phyloP scores from a whole-genome alignment of 2,888 invertebrate genomes.

The Acleris laterana region DNA sequence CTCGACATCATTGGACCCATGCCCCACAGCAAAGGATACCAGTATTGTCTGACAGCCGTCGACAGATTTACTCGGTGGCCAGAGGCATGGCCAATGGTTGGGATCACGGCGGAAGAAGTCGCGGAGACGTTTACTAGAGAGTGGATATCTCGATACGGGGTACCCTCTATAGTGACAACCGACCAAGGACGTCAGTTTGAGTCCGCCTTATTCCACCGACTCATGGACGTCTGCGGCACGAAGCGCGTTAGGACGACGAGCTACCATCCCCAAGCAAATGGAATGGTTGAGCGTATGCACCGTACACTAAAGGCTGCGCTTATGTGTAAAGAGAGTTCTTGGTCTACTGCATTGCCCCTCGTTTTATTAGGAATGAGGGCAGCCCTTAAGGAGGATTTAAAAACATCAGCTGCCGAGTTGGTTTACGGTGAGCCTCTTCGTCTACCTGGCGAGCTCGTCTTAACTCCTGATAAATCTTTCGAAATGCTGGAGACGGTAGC shows the following conservation, averaged over 20 bases:
- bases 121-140: constrained; percentile 32
- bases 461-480: not conserved
- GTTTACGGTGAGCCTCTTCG: constrained; percentile 46
- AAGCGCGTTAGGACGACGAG: constrained; percentile 36
- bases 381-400: constrained; percentile 42
- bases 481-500: not conserved
- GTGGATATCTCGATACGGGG: constrained; percentile 39
- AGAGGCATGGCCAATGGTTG: constrained; percentile 17
- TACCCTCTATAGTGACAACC: constrained; percentile 35
- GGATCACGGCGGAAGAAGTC: constrained; percentile 36
- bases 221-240: constrained; percentile 7
- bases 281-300: constrained; percentile 40
- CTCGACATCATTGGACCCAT: constrained; percentile 44
- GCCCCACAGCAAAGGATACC: constrained; percentile 2
- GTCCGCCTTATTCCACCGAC: constrained; percentile 15
- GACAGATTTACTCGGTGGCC: constrained; percentile 25
- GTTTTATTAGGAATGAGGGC: constrained; percentile 42
- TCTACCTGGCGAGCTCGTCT: constrained; percentile 45
- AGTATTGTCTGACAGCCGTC: constrained; percentile 21
- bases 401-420: constrained; percentile 44
- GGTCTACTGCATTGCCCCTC: constrained; percentile 36
- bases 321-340: constrained; percentile 38
- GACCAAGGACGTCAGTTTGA: constrained; percentile 39
- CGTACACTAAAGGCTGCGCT: constrained; percentile 43
- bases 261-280: constrained; percentile 39